Base-by-base conservation (phyloP, 2,888 invertebrate genomes). In the Ametastegia equiseti region DNA sequence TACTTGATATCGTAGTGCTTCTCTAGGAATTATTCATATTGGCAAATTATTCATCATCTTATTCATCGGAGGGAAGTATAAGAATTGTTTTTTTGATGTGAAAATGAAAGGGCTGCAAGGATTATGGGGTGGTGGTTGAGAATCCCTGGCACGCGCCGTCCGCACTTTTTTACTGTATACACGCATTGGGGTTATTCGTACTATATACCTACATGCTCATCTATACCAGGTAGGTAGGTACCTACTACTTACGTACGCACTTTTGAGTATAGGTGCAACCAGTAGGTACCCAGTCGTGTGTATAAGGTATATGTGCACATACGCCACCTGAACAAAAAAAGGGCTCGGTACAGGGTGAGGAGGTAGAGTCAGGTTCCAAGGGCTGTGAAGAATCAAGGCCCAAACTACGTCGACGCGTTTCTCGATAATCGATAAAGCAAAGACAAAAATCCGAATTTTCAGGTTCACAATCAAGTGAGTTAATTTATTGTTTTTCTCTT, bases 341-440 rank as follows among this genome's bases (percentile, higher is more conserved):
- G 42, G 42, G 6, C 23, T 30, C 11, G 75, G n/a, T 2, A n/a
- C n/a, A n/a, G 54, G 54, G 54, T 11, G 23, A 75, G 36, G 19
- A 13, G 27, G 27, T 42, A n/a, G 78, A 63, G 60, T 78, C 78
- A 78, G 78, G 78, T 78, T 78, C 78, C 42, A 78, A 63, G 78
- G 78, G 63, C 63, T 63, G 78, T 36, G 33, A n/a, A n/a, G n/a
- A 78, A 78, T 78, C 78, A 78, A 78, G 78, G 78, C 78, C n/a
- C 60, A 42, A 45, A 75, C 71, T 71, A 45, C 45, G 27, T 27
- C 65, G n/a, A 27, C 60, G 60, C 30, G 27, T 60, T 67, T 67
- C 39, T 60, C 39, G 19, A 6, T 9, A 5, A 27, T 30, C 13
- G 45, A 30, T 71, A 47, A 39, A 39, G 2, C 6, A 19, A n/a